Evolutionary conservation across 2,888 invertebrate species (phyloP), one percentile per base, ranked within the genome.

Genomic region (Biston stratarius): DNA sequence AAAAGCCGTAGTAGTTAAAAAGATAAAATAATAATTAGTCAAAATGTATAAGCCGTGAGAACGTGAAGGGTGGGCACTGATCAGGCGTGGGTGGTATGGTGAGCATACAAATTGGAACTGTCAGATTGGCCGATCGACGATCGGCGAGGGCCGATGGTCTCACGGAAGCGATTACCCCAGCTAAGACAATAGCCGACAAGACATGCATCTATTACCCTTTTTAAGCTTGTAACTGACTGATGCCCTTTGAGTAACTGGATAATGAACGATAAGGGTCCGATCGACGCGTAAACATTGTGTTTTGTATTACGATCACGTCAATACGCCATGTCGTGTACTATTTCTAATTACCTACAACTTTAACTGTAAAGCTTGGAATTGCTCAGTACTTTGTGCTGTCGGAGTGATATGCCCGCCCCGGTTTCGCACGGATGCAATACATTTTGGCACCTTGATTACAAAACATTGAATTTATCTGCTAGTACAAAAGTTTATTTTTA

Each of bases 121-220:
- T 88, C 86, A 84, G 86, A 86, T 83, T 82, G 83, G 76, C 69
- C 81, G 85, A 85, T 86, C 86, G 79, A 77, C 75, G 77, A 74
- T 71, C 81, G 81, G 77, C 81, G 81, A 79, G 73, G 77, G 74
- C 72, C 82, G 77, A 76, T 78, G 80, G 88, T 92, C 93, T 92
- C 92, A 93, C 91, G 93, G 93, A 93, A 94, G 88, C 88, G 88
- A 90, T 92, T 90, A 90, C 88, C 83, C 77, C 74, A 72, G 75
- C 81, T 87, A 84, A 92, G 91, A 92, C 93, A 92, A 92, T 92
- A 85, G 88, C 82, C 84, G 86, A 88, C 91, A 90, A 91, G 88
- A 85, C 90, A 87, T 90, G 93, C 92, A 92, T 92, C 90, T 87
- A 92, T 91, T 91, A 90, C 88, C 89, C 88, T 88, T 89, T 89